phyloP scores from a whole-genome alignment of 2,113 vertebrate species.

The Riparia riparia region DNA sequence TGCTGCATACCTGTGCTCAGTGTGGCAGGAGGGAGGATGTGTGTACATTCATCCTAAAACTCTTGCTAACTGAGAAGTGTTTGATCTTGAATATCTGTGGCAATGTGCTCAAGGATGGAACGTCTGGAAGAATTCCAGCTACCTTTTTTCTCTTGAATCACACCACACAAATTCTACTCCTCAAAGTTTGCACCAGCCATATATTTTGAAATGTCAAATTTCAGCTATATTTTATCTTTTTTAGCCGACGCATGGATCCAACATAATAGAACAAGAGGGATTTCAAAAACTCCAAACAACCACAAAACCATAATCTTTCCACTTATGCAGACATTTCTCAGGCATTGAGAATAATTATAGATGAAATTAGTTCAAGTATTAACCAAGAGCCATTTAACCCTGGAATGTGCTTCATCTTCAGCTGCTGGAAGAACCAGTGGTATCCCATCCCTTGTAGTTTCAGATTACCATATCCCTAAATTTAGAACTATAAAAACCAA shows the following conservation, averaged over 20 bases:
- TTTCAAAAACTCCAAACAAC: background rate
- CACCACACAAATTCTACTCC: background rate
- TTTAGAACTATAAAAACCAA: slow-evolving; percentile 40
- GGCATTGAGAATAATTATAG: background rate
- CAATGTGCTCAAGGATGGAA: background rate
- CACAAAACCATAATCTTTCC: background rate
- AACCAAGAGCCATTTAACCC: slow-evolving; percentile 23
- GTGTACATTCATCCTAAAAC: background rate
- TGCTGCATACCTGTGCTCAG: background rate
- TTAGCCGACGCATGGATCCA: background rate
- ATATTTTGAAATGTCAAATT: background rate
- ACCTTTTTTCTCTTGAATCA: background rate
- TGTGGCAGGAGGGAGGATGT: background rate
- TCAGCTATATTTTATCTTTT: background rate
- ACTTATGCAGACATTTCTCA: background rate
- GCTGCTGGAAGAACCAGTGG: background rate
- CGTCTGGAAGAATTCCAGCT: background rate
- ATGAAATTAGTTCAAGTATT: background rate
- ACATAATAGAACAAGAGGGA: background rate
- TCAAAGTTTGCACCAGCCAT: background rate
- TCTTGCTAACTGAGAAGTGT: background rate
- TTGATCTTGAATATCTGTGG: background rate
- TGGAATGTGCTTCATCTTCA: background rate
- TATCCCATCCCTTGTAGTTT: slow-evolving; percentile 29
- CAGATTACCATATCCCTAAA: slow-evolving; percentile 49